Evolutionary conservation across 2,797 vertebrate species (phyloP), one percentile per base, ranked within the genome.

Genomic region (Acanthurus leucopareius): DNA sequence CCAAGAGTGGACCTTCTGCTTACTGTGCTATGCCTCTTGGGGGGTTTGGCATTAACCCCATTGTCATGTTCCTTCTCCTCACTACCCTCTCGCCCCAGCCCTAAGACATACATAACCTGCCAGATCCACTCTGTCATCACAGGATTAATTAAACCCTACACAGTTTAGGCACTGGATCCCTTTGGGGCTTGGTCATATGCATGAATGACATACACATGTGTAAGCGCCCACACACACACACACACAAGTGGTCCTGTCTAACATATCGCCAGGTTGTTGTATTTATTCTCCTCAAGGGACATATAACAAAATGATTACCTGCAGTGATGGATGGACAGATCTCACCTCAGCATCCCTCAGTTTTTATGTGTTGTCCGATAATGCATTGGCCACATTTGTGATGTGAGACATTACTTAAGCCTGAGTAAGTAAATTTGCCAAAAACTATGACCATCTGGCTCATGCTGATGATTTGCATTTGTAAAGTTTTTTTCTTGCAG

Each of bases 381-480:
- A 92, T 86, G 71, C 62, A 82, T 80, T 67, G 66, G 68, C 83
- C 84, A 87, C 91, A 87, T 89, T 92, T 91, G 89, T 93, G 89
- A 88, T 88, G 77, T 75, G 72, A 83, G 65, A 61, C 82, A 88
- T 94, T 92, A 93, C 87, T 92, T 92, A 93, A 90, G 90, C 88
- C 81, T 79, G 82, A 88, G 91, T 91, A 88, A 92, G 68, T 91
- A 90, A 93, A 93, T 95, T 94, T 92, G 69, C 86, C 92, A 86
- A 82, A 92, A 94, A 89, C 90, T 89, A 88, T 45, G 83, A 81
- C 93, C 95, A 95, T 95, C 94, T 96, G 95, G 91, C 89, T 91
- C 77, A 80, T 77, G 85, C 83, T 82, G 84, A 86, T 64, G 73
- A 91, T 93, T 93, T 89, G 85, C 88, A 94, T 95, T 93, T 93